These are phyloP conservation scores for Arctopsyche grandis DNA, from an alignment of 1,140 invertebrate species.

Conservation along the genomic window DNA sequence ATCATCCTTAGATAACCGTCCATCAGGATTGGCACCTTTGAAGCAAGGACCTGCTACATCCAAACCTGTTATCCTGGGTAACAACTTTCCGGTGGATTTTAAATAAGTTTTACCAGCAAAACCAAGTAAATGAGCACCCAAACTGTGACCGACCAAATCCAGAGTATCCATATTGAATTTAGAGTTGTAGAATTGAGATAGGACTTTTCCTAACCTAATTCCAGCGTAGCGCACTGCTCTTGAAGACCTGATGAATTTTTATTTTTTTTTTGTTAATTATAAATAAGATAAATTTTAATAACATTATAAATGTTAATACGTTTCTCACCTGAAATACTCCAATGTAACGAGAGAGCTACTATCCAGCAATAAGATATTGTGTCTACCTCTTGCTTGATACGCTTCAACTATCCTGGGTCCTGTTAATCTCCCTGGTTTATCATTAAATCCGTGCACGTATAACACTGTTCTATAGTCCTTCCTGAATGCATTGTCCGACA, in stretches of 20 bases:
- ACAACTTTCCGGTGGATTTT: constrained; percentile 29
- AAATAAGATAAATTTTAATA: neutral
- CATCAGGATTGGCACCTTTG: constrained; percentile 11
- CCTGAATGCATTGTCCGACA: constrained; percentile 35
- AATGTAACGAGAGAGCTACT: neutral
- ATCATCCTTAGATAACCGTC: constrained; percentile 56
- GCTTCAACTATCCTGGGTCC: constrained; percentile 9
- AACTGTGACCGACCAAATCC: constrained; percentile 43
- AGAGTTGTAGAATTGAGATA: constrained; percentile 35
- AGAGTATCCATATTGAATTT: constrained; percentile 37
- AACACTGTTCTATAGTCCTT: constrained; percentile 44
- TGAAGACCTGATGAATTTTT: constrained; percentile 35
- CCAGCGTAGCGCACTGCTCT: constrained; percentile 36
- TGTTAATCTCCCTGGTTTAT: neutral
- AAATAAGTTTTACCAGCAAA: constrained; percentile 40
- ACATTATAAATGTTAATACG: too few species aligned
- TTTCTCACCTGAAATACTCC: constrained; percentile 40
- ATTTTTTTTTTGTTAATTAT: neutral
- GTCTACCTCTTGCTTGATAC: constrained; percentile 34
- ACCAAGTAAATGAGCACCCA: constrained; percentile 46
- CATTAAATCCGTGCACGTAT: constrained; percentile 39
- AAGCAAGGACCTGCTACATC: constrained; percentile 49
- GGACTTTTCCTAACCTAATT: constrained; percentile 30
- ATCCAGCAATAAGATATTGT: constrained; percentile 44
- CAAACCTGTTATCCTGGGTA: constrained; percentile 39